Percentiles rank a stretch among this genome's conserved stretches.
These are phyloP conservation scores for Eutolmus rufibarbis DNA, from an alignment of 2,888 invertebrate species.

Conservation along the genomic window DNA sequence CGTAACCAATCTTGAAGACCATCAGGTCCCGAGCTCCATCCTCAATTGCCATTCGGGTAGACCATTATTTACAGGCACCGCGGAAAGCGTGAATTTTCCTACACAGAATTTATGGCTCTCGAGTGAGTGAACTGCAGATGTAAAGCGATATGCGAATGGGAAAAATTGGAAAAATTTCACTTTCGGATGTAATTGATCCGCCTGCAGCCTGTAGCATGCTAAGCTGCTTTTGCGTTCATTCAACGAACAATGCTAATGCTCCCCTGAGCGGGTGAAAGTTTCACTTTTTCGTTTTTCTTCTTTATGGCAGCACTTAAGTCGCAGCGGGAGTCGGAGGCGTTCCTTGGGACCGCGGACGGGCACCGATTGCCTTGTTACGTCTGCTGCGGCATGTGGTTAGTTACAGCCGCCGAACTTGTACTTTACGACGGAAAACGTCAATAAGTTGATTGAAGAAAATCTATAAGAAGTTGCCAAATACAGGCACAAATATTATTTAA, in stretches of 20 bases:
- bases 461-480: not conserved
- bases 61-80: constrained; percentile 12
- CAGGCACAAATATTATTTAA: not conserved
- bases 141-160: constrained; percentile 38
- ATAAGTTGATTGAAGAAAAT: not conserved
- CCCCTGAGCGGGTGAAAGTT: constrained; percentile 42
- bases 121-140: constrained; percentile 37
- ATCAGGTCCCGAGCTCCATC: not conserved
- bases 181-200: constrained; percentile 41
- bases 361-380: not conserved
- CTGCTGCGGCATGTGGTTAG: not conserved
- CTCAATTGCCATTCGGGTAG: constrained; percentile 11
- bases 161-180: constrained; percentile 40
- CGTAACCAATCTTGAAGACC: not conserved
- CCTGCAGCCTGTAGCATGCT: constrained; percentile 4
- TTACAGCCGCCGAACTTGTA: not conserved
- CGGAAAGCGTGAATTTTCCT: constrained; percentile 24
- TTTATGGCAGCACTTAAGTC: not conserved
- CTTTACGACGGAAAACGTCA: not conserved
- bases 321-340: constrained; percentile 1
- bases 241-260: constrained; percentile 28
- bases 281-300: constrained; percentile 38
- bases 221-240: not conserved
- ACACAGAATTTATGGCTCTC: constrained; percentile 9
- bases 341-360: not conserved